Evolutionary conservation across 2,797 vertebrate genomes (phyloP), one percentile per base, ranked within the genome.

Genomic region (Sebastolobus altivelis): DNA sequence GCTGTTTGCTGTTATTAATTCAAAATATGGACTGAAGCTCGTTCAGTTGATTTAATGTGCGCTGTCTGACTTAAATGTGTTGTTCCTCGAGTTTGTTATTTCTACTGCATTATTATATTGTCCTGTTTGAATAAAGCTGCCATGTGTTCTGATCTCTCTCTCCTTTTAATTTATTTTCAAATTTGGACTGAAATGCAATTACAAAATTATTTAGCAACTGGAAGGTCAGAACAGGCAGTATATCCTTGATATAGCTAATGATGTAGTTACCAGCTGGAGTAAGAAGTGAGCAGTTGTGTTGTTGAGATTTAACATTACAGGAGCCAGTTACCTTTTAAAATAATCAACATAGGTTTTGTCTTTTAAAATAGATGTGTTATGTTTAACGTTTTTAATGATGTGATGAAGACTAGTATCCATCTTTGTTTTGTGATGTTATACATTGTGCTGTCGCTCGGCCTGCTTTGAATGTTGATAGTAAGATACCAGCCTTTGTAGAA

Each of bases 61-160:
- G 9, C 29, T 40, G 8, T 38, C 12, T 63, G 40, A 35, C 5
- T 29, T 54, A 2, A 54, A 16, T 71, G 4, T 14, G 18, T 25
- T 31, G 63, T 56, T 49, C 27, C 5, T 71, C 68, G 37, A 65
- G 61, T 62, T 43, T 77, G 33, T 55, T n/a, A 65, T 67, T 79
- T 77, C 14, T 25, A 3, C 11, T 35, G 29, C 9, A 31, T 71
- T 54, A 49, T 33, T 83, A 71, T 80, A 56, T 52, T 63, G 60
- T 83, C 25, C 29, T 63, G 22, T 79, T 84, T 84, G 4, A 89
- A 89, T 90, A 87, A 90, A 88, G 74, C 27, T 46, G 35, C 75
- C 2, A 12, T 79, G 13, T 81, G 56, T 80, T 82, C 63, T 46
- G 77, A 56, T 66, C 35, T 77, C 35, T 12, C 55, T 65, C 22